Base-by-base conservation (phyloP, 2,797 vertebrate species). In the Euphonia xanthogaster region DNA sequence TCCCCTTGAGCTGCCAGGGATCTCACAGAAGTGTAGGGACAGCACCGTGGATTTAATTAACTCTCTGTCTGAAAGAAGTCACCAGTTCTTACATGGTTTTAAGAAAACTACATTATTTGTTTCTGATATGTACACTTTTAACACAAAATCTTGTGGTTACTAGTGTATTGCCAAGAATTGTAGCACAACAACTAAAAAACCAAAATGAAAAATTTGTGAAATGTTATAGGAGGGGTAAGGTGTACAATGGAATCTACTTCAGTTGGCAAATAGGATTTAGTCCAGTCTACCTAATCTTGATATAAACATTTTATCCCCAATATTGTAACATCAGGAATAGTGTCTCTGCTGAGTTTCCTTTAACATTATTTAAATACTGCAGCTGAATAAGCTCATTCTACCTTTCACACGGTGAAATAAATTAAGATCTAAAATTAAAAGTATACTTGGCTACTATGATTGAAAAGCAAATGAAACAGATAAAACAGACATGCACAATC, bases 381-480 rank as follows among this genome's bases (percentile, higher is more conserved):
- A 82, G 40, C n/a, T 77, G 30, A 74, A 57, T 51, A 39, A 91
- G 42, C 63, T 75, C 12, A 67, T 61, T 80, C 24, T 51, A n/a
- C 17, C 14, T 83, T 90, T 71, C 57, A 65, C 40, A 78, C 17
- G 58, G 70, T 17, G 54, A 84, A 91, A 93, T 53, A 47, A 94
- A 78, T 44, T 44, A 72, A 77, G 45, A 81, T 5, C 45, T 47
- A 92, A 76, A 55, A 81, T 65, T 68, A 74, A 83, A 81, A 67
- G 45, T 63, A 63, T 25, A 76, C 37, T 71, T 68, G 42, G 27
- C 39, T 73, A 51, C 21, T 67, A 50, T 48, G 62, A 86, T 1
- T 51, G 47, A 60, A 94, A 92, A 88, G 72, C 47, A 91, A 63
- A 72, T 80, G 44, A 96, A 91, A 86, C 8, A 91, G 47, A 72